These are phyloP conservation scores for Adineta ricciae DNA, from an alignment of 2,888 invertebrate species.

Conservation along the genomic window DNA sequence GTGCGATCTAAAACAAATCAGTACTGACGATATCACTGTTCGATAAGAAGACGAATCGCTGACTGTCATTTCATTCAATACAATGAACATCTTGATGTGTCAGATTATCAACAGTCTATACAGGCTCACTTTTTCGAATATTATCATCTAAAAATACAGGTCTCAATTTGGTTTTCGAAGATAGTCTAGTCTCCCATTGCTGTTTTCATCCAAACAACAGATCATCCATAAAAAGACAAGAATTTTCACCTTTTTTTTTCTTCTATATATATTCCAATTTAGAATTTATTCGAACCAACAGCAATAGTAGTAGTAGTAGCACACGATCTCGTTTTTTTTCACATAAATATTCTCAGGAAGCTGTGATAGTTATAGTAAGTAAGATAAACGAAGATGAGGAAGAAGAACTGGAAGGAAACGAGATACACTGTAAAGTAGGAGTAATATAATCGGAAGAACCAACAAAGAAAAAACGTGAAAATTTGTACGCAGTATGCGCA, in stretches of 20 bases:
- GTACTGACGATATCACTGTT: no score
- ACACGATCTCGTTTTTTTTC: slow-evolving; percentile 13
- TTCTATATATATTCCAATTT: slow-evolving; percentile 5
- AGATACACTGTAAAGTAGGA: neutral
- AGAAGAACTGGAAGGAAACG: neutral
- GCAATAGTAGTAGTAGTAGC: neutral
- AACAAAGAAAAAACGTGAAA: neutral
- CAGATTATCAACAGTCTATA: no score
- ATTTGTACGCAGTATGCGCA: neutral
- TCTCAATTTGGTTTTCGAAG: neutral
- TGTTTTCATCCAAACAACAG: neutral
- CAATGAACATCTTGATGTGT: no score
- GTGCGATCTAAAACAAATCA: no score
- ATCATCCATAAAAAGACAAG: neutral
- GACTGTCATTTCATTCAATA: no score
- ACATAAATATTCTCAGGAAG: slow-evolving; percentile 22
- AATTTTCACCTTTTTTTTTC: neutral
- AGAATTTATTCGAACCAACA: slow-evolving; percentile 15
- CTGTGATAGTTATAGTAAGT: slow-evolving; percentile 1
- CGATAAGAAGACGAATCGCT: no score
- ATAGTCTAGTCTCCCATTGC: neutral
- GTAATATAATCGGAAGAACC: neutral
- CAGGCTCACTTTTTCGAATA: neutral
- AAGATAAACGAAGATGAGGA: neutral
- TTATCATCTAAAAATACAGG: neutral